A percentile compares a stretch with the other conserved stretches of the same genome.
phyloP scores from a whole-genome alignment of 2,113 vertebrate species.

The Esox niger region DNA sequence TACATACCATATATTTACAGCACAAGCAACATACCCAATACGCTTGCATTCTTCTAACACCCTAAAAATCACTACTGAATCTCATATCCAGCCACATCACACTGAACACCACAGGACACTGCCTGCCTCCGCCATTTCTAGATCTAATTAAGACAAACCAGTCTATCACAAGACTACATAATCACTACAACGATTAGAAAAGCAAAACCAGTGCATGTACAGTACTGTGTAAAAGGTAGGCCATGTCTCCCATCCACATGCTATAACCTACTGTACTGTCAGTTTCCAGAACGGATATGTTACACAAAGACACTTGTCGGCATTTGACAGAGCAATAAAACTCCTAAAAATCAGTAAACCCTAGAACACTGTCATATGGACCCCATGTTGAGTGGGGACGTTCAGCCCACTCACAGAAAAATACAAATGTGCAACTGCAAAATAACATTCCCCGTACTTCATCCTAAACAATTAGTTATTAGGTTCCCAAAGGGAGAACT shows the following conservation, averaged over 20 bases:
- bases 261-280: slow-evolving; percentile 1
- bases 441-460: neutral
- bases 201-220: slow-evolving; percentile 8
- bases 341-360: neutral
- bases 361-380: neutral
- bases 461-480: neutral
- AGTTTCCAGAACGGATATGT: neutral
- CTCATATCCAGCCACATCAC: neutral
- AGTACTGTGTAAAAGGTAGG: slow-evolving; percentile 1
- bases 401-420: neutral
- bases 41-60: neutral
- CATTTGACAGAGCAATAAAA: slow-evolving; percentile 32
- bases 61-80: slow-evolving; percentile 12
- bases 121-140: neutral
- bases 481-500: neutral
- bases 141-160: slow-evolving; percentile 6
- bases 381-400: neutral
- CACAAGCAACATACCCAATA: neutral
- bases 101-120: neutral
- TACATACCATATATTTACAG: slow-evolving; percentile 5
- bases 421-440: slow-evolving; percentile 27
- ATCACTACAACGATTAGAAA: slow-evolving; percentile 11
- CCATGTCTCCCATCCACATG: neutral
- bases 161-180: neutral
- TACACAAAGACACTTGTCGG: slow-evolving; percentile 45